Conservation (phyloP, 2,113 vertebrate genomes). For the Cathartes aura region DNA sequence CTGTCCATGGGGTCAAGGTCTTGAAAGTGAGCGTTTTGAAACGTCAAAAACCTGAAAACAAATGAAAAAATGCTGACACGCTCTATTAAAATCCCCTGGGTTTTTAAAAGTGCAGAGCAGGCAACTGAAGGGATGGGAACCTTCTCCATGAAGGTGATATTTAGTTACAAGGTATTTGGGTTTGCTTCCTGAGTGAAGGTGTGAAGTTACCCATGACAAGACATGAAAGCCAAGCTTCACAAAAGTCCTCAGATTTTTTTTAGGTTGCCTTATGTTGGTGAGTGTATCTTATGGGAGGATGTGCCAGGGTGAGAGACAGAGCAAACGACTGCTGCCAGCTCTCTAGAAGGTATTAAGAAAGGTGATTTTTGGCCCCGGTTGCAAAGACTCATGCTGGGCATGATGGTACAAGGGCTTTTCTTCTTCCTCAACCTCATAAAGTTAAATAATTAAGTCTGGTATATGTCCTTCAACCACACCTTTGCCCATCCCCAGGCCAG, state of each 20-base stretch:
- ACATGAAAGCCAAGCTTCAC: not conserved
- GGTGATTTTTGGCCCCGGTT: not conserved
- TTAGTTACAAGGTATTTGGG: not conserved
- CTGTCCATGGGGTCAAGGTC: not conserved
- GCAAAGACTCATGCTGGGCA: not conserved
- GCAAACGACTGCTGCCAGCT: rapidly evolving
- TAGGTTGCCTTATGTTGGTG: not conserved
- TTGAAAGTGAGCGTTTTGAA: not conserved
- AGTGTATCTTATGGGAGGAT: not conserved
- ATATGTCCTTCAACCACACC: not conserved
- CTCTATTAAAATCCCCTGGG: not conserved
- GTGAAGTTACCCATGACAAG: not conserved
- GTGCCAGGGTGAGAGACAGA: not conserved
- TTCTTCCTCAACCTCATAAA: not conserved
- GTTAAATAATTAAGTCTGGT: not conserved
- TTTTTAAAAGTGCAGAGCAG: not conserved
- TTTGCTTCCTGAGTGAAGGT: not conserved
- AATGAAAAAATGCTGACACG: not conserved
- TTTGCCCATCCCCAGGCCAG: not conserved
- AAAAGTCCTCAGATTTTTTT: not conserved
- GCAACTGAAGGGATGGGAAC: not conserved
- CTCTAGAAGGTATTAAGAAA: not conserved
- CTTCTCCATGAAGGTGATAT: not conserved
- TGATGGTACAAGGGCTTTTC: not conserved
- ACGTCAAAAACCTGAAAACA: not conserved